Evolutionary conservation across 2,113 vertebrate genomes (phyloP).

Genomic region (Recurvirostra avosetta): DNA sequence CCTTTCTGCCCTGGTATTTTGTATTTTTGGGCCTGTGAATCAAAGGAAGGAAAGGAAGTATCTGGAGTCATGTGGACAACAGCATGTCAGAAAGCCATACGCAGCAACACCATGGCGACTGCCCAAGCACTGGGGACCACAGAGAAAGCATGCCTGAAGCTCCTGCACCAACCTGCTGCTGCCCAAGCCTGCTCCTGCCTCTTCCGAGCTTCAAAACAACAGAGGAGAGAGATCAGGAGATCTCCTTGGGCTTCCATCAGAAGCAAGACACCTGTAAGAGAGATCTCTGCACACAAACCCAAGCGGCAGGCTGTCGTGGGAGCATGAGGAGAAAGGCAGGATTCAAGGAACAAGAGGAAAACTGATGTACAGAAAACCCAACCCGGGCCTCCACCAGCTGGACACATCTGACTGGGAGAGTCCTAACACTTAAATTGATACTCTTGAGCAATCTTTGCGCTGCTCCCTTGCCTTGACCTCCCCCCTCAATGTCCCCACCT

Average conservation of each 20-base stretch:
- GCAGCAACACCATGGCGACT: not conserved
- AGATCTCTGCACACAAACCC: not conserved
- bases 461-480: not conserved
- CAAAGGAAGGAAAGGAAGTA: not conserved
- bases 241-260: not conserved
- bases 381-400: not conserved
- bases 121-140: not conserved
- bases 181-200: not conserved
- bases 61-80: not conserved
- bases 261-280: not conserved
- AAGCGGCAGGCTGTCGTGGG: not conserved
- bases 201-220: not conserved
- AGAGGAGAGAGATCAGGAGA: not conserved
- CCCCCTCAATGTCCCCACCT: accelerated
- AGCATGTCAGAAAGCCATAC: not conserved
- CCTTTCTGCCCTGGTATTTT: not conserved
- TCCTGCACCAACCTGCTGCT: not conserved
- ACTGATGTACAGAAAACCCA: not conserved
- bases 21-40: not conserved
- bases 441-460: not conserved
- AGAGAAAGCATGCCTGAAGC: not conserved
- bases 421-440: not conserved
- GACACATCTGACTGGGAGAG: not conserved
- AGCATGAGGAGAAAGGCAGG: not conserved
- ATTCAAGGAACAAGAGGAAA: not conserved